A percentile compares a stretch with the other conserved stretches of the same genome.
These are phyloP conservation scores for Pyralis farinalis DNA, from an alignment of 2,888 invertebrate genomes.

Conservation along the genomic window DNA sequence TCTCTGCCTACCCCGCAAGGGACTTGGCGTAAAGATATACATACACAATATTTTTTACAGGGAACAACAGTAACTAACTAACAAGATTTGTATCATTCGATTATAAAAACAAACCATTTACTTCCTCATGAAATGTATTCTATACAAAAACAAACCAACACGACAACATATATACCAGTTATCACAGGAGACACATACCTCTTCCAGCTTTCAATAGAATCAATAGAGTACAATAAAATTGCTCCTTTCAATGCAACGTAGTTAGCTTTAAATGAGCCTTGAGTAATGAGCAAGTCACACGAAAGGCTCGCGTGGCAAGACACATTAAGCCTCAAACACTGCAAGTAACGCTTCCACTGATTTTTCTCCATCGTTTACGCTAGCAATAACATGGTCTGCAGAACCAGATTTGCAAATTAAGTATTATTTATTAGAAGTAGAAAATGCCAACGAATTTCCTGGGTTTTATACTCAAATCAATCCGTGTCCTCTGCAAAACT, in stretches of 20 bases:
- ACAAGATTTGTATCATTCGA: too few relatives aligned
- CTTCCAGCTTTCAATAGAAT: conserved; percentile 64
- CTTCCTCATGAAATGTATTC: too few relatives aligned
- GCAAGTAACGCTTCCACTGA: conserved; percentile 28
- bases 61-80: too few relatives aligned
- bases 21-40: too few relatives aligned
- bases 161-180: conserved; percentile 58
- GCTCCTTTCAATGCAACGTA: conserved; percentile 70
- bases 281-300: conserved; percentile 71
- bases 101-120: too few relatives aligned
- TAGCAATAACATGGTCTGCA: conserved; percentile 2
- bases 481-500: too few relatives aligned
- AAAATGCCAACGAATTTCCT: too few relatives aligned
- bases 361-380: conserved; percentile 31
- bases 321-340: conserved; percentile 38
- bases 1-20: too few relatives aligned
- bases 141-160: too few relatives aligned
- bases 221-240: conserved; percentile 77
- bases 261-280: conserved; percentile 77
- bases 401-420: neutral
- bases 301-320: conserved; percentile 64
- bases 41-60: too few relatives aligned
- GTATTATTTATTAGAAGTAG: too few relatives aligned
- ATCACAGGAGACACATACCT: conserved; percentile 50
- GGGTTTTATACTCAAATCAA: too few relatives aligned